Percentiles rank a stretch among this genome's conserved stretches.
phyloP scores from a whole-genome alignment of 1,140 invertebrate species.

The Meloidogyne exigua region DNA sequence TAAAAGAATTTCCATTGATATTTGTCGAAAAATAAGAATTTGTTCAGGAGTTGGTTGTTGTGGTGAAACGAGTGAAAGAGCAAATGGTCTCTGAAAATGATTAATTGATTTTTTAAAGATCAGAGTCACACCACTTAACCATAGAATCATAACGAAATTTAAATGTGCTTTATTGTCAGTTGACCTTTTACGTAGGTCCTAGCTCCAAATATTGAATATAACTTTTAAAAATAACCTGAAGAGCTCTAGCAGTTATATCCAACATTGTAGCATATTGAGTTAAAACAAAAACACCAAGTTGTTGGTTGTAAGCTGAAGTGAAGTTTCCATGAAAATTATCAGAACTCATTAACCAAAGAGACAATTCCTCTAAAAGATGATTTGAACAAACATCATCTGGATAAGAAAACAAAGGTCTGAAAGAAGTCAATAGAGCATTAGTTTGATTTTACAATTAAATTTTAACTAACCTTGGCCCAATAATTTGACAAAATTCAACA shows the following conservation, averaged over 20 bases:
- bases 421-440: no score
- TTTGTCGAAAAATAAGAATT: conserved; percentile 31
- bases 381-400: conserved; percentile 34
- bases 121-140: no score
- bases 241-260: conserved; percentile 54
- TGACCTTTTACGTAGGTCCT: no score
- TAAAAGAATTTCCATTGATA: conserved; percentile 31
- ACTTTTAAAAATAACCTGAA: conserved; percentile 44
- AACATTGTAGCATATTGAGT: conserved; percentile 51
- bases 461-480: conserved; percentile 5
- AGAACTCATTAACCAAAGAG: conserved; percentile 56
- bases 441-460: conserved; percentile 45
- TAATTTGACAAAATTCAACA: conserved; percentile 47
- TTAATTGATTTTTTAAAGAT: no score
- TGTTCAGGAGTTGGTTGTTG: conserved; percentile 36
- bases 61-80: conserved; percentile 42
- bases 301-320: conserved; percentile 48
- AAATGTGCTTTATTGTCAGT: no score
- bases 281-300: conserved; percentile 45
- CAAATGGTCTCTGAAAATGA: conserved; percentile 58
- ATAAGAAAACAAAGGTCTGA: conserved; percentile 41
- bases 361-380: conserved; percentile 42
- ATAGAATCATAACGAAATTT: no score
- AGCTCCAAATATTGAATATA: no score
- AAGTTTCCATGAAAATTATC: conserved; percentile 54